phyloP scores from a whole-genome alignment of 1,140 invertebrate genomes.

The Drosophila novamexicana region DNA sequence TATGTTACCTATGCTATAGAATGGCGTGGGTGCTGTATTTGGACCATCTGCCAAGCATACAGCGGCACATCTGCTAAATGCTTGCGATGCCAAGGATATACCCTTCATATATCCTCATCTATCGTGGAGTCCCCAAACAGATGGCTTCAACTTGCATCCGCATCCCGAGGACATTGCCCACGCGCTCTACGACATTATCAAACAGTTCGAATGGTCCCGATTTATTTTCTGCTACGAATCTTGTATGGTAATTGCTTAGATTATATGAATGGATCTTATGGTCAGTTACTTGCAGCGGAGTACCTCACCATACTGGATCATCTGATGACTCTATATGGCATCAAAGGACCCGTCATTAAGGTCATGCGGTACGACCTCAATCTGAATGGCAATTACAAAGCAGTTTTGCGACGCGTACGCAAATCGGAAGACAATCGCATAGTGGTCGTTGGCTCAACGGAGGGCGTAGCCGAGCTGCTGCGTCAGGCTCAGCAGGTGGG shows the following conservation, averaged over 20 bases:
- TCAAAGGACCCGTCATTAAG: constrained; percentile 86
- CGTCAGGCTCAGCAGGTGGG: constrained; percentile 92
- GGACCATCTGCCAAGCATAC: constrained; percentile 89
- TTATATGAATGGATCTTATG: not conserved
- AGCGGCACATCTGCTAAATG: constrained; percentile 91
- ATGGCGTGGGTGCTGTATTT: constrained; percentile 91
- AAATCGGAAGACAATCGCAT: constrained; percentile 89
- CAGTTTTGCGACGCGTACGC: constrained; percentile 85
- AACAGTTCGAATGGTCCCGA: constrained; percentile 91
- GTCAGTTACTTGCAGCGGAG: constrained; percentile 63
- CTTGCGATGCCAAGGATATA: constrained; percentile 94
- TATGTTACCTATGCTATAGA: constrained; percentile 64
- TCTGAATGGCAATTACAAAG: constrained; percentile 83
- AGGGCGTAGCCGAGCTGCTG: constrained; percentile 88
- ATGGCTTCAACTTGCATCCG: constrained; percentile 93
- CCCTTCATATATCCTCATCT: constrained; percentile 92
- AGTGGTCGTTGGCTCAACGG: constrained; percentile 90
- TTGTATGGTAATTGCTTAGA: constrained; percentile 29
- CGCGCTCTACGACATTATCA: constrained; percentile 90
- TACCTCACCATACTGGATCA: constrained; percentile 90
- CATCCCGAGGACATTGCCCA: constrained; percentile 89
- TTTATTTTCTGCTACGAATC: constrained; percentile 95
- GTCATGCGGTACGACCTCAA: constrained; percentile 86
- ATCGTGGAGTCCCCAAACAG: constrained; percentile 85
- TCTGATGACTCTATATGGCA: constrained; percentile 89